phyloP scores from a whole-genome alignment of 2,888 invertebrate genomes.

The Trileptium ribeirensis region DNA sequence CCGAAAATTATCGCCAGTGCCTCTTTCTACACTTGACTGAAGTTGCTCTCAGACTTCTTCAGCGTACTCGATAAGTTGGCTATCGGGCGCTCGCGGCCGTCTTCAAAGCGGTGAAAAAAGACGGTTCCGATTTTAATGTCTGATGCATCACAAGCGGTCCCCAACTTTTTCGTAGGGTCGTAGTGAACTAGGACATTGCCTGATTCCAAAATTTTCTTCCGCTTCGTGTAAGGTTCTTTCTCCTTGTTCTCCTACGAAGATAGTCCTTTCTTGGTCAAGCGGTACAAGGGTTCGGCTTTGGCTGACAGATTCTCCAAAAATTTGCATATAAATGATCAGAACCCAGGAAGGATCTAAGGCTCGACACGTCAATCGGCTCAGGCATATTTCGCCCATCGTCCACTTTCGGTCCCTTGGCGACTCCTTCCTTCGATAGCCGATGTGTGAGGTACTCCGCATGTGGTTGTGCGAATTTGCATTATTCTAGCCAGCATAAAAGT shows the following conservation, averaged over 20 bases:
- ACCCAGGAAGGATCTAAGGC: neutral
- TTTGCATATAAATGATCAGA: neutral
- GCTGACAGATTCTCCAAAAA: neutral
- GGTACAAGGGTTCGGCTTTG: neutral
- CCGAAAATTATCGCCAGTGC: slow-evolving; percentile 35
- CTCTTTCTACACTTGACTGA: slow-evolving; percentile 39
- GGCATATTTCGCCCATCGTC: slow-evolving; percentile 25
- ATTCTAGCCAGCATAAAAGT: slow-evolving; percentile 22
- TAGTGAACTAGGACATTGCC: neutral
- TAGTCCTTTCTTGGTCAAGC: neutral
- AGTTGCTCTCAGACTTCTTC: slow-evolving; percentile 33
- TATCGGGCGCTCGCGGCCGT: slow-evolving; percentile 29
- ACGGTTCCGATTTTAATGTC: slow-evolving; percentile 18
- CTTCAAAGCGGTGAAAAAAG: slow-evolving; percentile 30
- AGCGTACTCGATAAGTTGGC: slow-evolving; percentile 37
- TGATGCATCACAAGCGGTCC: slow-evolving; percentile 13
- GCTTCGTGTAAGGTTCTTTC: neutral
- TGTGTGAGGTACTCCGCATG: slow-evolving; percentile 5
- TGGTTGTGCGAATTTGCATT: slow-evolving; percentile 19
- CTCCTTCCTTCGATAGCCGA: slow-evolving; percentile 11
- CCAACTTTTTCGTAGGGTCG: neutral
- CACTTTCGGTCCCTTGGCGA: slow-evolving; percentile 23
- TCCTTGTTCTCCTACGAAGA: neutral
- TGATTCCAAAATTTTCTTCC: neutral
- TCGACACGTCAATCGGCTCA: neutral